Evolutionary conservation across 1,140 invertebrate genomes (phyloP).

Genomic region (Sitodiplosis mosellana): DNA sequence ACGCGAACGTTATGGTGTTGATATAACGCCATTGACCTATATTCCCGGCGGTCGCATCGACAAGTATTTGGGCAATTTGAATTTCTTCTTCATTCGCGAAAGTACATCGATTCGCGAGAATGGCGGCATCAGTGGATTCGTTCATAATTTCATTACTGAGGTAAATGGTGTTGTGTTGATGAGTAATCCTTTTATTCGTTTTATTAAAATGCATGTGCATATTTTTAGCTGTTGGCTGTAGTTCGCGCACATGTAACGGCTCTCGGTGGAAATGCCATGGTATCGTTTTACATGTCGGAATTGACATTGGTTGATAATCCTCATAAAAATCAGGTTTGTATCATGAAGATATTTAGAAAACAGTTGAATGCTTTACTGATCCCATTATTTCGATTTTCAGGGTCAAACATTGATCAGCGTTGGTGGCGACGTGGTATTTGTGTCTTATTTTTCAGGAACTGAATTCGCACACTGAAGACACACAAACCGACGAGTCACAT

Average conservation of each 20-base stretch:
- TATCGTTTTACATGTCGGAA: conserved; percentile 84
- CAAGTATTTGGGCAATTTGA: conserved; percentile 78
- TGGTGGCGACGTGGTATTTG: conserved; percentile 78
- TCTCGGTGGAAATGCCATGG: conserved; percentile 88
- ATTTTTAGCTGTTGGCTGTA: conserved; percentile 49
- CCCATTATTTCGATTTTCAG: conserved; percentile 29
- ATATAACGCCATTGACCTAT: conserved; percentile 67
- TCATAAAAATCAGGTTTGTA: conserved; percentile 83
- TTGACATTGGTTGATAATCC: conserved; percentile 77
- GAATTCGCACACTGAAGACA: too few relatives aligned
- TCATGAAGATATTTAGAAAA: neutral
- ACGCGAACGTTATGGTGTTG: conserved; percentile 54
- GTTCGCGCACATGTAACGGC: conserved; percentile 81
- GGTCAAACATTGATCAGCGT: conserved; percentile 88
- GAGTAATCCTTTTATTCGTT: neutral
- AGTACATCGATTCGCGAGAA: conserved; percentile 78
- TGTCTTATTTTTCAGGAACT: conserved; percentile 22
- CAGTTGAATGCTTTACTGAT: neutral
- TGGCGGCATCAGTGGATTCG: conserved; percentile 81
- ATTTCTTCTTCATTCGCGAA: conserved; percentile 91
- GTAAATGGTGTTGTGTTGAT: conserved; percentile 25
- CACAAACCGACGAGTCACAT: too few relatives aligned
- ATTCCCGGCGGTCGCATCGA: conserved; percentile 64
- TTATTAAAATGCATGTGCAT: too few relatives aligned
- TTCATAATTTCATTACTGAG: conserved; percentile 85